Percentiles rank a stretch among this genome's conserved stretches.
phyloP scores from a whole-genome alignment of 2,888 invertebrate species.

The Colostygia pectinataria region DNA sequence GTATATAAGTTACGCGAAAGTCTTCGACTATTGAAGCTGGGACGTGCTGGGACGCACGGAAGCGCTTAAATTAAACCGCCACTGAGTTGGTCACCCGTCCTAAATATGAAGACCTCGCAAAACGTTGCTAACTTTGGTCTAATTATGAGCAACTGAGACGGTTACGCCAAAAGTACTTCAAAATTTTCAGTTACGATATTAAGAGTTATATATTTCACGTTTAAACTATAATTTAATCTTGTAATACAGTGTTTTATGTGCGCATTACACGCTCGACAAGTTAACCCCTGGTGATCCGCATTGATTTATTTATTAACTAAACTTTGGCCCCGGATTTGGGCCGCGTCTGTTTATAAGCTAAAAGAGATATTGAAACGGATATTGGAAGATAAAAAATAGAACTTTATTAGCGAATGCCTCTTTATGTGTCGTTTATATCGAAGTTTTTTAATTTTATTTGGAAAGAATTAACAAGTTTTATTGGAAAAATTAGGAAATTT shows the following conservation, averaged over 20 bases:
- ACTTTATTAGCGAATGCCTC: conserved; percentile 12
- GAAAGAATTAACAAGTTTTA: conserved; percentile 14
- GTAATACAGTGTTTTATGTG: conserved; percentile 21
- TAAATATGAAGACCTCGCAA: too few relatives aligned
- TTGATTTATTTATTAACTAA: conserved; percentile 40
- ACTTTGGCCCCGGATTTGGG: conserved; percentile 33
- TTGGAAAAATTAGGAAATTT: conserved; percentile 3
- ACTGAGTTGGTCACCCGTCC: too few relatives aligned
- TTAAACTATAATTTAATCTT: not conserved
- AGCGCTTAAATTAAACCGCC: too few relatives aligned
- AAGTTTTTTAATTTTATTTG: conserved; percentile 2
- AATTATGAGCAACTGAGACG: too few relatives aligned
- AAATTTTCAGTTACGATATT: too few relatives aligned
- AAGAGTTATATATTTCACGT: too few relatives aligned
- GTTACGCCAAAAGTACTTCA: too few relatives aligned
- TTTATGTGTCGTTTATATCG: conserved; percentile 15
- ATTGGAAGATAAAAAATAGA: conserved; percentile 32
- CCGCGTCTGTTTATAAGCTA: conserved; percentile 28
- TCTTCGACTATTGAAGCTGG: too few relatives aligned
- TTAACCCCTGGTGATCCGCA: conserved; percentile 35
- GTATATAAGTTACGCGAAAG: too few relatives aligned
- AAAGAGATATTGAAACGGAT: conserved; percentile 34
- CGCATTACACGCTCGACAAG: conserved; percentile 30
- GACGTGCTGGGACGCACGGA: too few relatives aligned
- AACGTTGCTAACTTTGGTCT: too few relatives aligned